These are phyloP conservation scores for Hypercompe scribonia DNA, from an alignment of 2,888 invertebrate species.

Conservation along the genomic window DNA sequence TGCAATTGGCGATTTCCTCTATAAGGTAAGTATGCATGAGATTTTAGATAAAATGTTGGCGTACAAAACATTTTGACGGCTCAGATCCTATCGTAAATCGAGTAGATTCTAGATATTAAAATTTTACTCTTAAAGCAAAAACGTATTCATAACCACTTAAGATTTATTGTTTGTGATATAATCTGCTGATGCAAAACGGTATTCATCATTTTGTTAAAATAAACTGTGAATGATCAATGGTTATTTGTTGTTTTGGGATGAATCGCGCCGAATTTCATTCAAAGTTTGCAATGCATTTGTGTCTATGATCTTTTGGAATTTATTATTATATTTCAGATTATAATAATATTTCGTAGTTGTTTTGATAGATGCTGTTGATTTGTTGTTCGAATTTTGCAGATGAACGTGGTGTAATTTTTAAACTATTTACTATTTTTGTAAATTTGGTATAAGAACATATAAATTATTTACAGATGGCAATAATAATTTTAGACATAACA, in stretches of 20 bases:
- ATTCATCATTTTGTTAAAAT: conserved; percentile 1
- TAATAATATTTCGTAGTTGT: not conserved
- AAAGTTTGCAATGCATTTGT: not conserved
- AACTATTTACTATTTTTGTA: not conserved
- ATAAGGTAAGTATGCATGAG: conserved; percentile 73
- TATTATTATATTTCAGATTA: not conserved
- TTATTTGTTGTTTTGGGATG: not conserved
- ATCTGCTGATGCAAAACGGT: not conserved
- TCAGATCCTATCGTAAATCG: conserved; percentile 57
- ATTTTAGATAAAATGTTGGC: conserved; percentile 72
- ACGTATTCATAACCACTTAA: conserved; percentile 29
- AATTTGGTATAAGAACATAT: not conserved
- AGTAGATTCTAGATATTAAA: conserved; percentile 48
- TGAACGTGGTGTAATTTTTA: not conserved
- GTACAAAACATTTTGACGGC: conserved; percentile 81
- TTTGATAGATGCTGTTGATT: not conserved
- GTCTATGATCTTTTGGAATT: not conserved
- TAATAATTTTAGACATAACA: too few relatives aligned
- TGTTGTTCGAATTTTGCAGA: not conserved
- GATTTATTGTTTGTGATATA: not conserved
- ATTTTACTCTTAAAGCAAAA: conserved; percentile 41
- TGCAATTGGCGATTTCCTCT: conserved; percentile 83
- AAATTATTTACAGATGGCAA: not conserved
- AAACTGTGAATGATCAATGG: not conserved
- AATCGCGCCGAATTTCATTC: not conserved